Evolutionary conservation across 2,888 invertebrate genomes (phyloP).

Genomic region (Apotomis turbidana): DNA sequence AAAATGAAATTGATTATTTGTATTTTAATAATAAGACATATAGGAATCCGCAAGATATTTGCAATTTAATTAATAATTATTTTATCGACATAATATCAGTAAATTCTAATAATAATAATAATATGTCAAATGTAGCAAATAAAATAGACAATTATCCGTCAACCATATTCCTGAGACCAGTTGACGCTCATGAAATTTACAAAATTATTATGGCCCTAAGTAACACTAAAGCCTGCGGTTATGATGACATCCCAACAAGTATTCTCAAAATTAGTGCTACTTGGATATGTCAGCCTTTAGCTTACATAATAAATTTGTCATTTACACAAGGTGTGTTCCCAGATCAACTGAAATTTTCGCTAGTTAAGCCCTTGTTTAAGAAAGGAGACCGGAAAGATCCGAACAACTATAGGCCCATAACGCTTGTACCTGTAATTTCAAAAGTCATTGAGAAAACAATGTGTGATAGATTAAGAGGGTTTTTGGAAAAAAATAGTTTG

Average conservation of each 20-base stretch:
- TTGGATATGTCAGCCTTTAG: conserved; percentile 3
- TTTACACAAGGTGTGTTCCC: not conserved
- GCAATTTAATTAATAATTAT: not conserved
- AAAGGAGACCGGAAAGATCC: conserved; percentile 3
- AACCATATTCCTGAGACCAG: not conserved
- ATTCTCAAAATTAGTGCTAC: not conserved
- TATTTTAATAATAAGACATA: not conserved
- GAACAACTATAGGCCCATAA: conserved; percentile 8
- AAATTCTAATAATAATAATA: not conserved
- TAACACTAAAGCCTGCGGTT: not conserved
- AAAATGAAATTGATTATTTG: not conserved
- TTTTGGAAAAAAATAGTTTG: not conserved
- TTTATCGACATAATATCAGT: too few species aligned
- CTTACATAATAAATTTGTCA: not conserved
- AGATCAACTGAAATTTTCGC: not conserved
- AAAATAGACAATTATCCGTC: not conserved
- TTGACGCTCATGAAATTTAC: not conserved
- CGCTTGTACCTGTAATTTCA: not conserved
- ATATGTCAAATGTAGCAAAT: not conserved
- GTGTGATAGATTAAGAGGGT: conserved; percentile 1
- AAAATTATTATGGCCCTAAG: not conserved
- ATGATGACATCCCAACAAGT: not conserved
- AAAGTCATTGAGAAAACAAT: not conserved
- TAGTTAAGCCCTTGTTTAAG: not conserved
- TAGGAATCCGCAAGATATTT: not conserved